Evolutionary conservation across 2,888 invertebrate species (phyloP).

Genomic region (Lymantria monacha): DNA sequence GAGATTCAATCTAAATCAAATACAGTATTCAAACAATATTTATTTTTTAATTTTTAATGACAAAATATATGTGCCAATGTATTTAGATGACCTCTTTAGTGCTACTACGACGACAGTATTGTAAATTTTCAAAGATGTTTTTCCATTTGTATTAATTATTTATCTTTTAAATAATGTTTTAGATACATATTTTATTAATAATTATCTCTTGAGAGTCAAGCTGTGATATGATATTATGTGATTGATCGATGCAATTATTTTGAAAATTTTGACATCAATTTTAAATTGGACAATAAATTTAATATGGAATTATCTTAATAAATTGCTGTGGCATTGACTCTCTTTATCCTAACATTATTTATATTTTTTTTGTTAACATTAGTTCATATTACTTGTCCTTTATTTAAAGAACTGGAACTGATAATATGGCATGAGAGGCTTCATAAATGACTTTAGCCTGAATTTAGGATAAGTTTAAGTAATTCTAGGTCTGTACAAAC

Average conservation of each 20-base stretch:
- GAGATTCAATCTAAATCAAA: background rate
- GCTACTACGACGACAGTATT: conserved; percentile 22
- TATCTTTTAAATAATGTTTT: conserved; percentile 12
- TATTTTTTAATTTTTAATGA: background rate
- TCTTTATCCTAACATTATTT: conserved; percentile 12
- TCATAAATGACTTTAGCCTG: background rate
- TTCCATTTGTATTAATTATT: conserved; percentile 22
- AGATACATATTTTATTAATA: conserved; percentile 3
- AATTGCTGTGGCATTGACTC: conserved; percentile 21
- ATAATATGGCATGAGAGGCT: background rate
- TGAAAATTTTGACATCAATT: conserved; percentile 41
- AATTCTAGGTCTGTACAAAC: background rate
- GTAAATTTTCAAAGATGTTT: conserved; percentile 23
- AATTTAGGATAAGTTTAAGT: background rate
- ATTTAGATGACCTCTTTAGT: background rate
- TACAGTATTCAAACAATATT: conserved; percentile 15
- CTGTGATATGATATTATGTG: conserved; percentile 50
- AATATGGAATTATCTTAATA: background rate
- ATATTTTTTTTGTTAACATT: background rate
- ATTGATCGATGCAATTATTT: conserved; percentile 59
- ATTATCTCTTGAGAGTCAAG: conserved; percentile 23
- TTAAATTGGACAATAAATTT: conserved; percentile 44
- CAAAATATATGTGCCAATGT: conserved; percentile 3
- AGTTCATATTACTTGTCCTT: conserved; percentile 9
- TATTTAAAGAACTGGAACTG: background rate